Conservation (phyloP, 1,140 invertebrate genomes). For the Camponotus vicinus region DNA sequence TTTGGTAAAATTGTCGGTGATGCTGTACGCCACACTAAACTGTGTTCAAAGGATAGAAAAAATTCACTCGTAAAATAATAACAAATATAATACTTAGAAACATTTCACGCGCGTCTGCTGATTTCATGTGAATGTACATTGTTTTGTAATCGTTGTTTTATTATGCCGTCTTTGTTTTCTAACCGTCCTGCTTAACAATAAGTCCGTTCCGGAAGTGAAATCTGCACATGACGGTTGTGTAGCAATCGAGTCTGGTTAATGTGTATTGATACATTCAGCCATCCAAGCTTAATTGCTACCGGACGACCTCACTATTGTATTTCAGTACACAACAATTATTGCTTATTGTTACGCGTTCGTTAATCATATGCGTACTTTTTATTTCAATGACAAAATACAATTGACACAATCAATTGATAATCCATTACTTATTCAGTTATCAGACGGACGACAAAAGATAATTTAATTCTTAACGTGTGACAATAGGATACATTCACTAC, state of each 20-base stretch:
- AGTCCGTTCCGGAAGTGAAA: conserved; percentile 37
- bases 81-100: conserved; percentile 75
- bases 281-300: conserved; percentile 47
- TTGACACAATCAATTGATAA: conserved; percentile 25
- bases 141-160: conserved; percentile 6
- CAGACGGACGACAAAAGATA: neutral
- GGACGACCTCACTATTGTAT: neutral
- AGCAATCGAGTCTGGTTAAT: neutral
- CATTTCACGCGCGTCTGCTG: conserved; percentile 78
- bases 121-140: conserved; percentile 78
- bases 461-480: conserved; percentile 22
- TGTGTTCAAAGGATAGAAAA: conserved; percentile 84
- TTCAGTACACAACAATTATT: conserved; percentile 7
- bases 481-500: conserved; percentile 75
- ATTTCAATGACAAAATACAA: neutral
- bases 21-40: conserved; percentile 84
- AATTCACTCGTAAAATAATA: conserved; percentile 77
- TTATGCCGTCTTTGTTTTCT: conserved; percentile 34
- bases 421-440: neutral
- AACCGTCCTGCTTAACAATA: conserved; percentile 28
- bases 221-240: neutral
- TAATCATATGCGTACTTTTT: conserved; percentile 4
- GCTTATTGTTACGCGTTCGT: conserved; percentile 8
- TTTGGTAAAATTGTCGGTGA: conserved; percentile 81
- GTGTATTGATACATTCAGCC: conserved; percentile 4